Conservation (phyloP, 2,797 vertebrate species). For the Phrynocephalus guinanensis region DNA sequence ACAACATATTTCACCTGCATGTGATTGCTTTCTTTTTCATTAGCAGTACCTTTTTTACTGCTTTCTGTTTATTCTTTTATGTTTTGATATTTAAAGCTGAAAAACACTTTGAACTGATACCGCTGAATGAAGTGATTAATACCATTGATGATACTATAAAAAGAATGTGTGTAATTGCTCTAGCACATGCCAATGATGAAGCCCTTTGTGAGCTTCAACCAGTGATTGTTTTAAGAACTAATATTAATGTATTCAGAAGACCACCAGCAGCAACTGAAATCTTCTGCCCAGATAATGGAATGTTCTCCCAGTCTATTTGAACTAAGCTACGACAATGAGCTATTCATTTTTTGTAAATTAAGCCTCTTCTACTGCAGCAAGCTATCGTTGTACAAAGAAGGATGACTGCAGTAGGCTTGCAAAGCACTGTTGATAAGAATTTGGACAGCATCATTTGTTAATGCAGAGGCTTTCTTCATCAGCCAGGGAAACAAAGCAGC, state of each 20-base stretch:
- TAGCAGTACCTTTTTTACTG: no score
- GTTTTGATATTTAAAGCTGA: not conserved
- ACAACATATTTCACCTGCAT: not conserved
- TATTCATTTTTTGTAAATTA: constrained; percentile 42
- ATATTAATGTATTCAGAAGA: accelerated
- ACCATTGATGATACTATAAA: not conserved
- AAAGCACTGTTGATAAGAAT: constrained; percentile 58
- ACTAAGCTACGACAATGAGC: constrained; percentile 7
- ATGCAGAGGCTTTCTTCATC: constrained; percentile 55
- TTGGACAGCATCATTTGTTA: constrained; percentile 55
- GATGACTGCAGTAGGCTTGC: constrained; percentile 22
- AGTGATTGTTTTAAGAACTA: not conserved
- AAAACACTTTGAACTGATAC: not conserved
- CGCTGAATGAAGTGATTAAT: not conserved
- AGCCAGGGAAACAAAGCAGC: constrained; percentile 51
- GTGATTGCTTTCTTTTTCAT: not conserved
- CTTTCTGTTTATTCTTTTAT: not conserved
- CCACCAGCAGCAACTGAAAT: not conserved
- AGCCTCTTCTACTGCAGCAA: constrained; percentile 20
- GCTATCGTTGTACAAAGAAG: constrained; percentile 1
- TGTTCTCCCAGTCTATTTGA: not conserved
- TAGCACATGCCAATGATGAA: not conserved
- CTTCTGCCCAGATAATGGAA: not conserved
- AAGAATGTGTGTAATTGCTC: not conserved
- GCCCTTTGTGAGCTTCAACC: not conserved